phyloP scores from a whole-genome alignment of 1,140 invertebrate species.

The Batillaria attramentaria region DNA sequence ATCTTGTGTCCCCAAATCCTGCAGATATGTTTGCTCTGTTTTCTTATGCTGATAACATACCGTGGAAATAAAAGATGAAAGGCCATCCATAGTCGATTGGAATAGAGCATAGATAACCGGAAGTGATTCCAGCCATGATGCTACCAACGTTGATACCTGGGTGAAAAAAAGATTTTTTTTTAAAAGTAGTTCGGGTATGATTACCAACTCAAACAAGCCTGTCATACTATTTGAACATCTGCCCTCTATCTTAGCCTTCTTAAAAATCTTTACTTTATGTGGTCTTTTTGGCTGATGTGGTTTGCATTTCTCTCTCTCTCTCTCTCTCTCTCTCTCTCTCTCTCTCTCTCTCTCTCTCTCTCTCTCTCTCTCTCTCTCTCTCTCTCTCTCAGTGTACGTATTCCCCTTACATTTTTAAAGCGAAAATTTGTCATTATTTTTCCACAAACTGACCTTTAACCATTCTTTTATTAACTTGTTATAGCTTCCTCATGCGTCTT shows the following conservation, averaged over 20 bases:
- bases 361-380: not conserved
- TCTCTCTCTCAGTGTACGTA: not conserved
- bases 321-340: slow-evolving; percentile 9
- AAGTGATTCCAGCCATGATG: slow-evolving; percentile 46
- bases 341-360: slow-evolving; percentile 16
- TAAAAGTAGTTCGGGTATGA: too few relatives aligned
- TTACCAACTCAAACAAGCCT: too few relatives aligned
- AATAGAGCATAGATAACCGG: slow-evolving; percentile 51
- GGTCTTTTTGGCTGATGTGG: too few relatives aligned
- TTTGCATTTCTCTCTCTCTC: not conserved
- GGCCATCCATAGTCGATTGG: slow-evolving; percentile 49
- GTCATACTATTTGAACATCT: too few relatives aligned
- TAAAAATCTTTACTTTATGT: too few relatives aligned
- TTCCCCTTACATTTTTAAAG: too few relatives aligned
- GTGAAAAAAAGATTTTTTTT: too few relatives aligned
- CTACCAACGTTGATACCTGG: slow-evolving; percentile 48
- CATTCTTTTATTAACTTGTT: too few relatives aligned
- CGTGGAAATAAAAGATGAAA: slow-evolving; percentile 57
- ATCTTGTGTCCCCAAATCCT: not conserved
- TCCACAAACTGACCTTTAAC: too few relatives aligned
- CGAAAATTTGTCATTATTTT: too few relatives aligned
- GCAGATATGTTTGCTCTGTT: not conserved
- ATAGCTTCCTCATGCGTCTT: too few relatives aligned
- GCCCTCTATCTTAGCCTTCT: too few relatives aligned
- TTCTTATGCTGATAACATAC: slow-evolving; percentile 19